Base-by-base conservation (phyloP, 1,140 invertebrate genomes). In the Brachionus manjavacas region DNA sequence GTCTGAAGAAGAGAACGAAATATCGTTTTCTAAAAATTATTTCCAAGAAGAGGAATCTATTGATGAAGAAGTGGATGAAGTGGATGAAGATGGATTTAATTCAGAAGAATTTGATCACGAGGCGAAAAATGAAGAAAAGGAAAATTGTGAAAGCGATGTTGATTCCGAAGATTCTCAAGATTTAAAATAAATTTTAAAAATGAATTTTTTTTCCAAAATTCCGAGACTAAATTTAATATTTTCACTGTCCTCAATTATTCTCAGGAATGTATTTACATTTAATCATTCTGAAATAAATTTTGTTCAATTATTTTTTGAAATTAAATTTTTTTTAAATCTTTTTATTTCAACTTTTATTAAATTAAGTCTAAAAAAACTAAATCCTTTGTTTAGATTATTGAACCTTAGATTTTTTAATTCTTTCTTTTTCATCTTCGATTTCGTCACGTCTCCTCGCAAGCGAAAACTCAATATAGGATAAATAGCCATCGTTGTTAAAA, bases 391-490 rank as follows among this genome's bases (percentile, higher is more conserved):
- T n/a, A 46, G 43, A 14, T 11, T 46, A 35, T 35, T 35, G 7
- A 20, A 41, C 41, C 68, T 64, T 55, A n/a, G 12, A 41, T 49
- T 43, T 81, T 60, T 84, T 84, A 1, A 43, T 55, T 83, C 86
- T 85, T 55, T 76, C 31, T 76, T 49, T 76, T 12, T 86, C 85
- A 83, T 86, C 84, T 49, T 72, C 43, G 11, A 78, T 72, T 55
- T 85, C 86, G 16, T 88, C 87, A 23, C 88, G 85, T 81, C 87
- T 79, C 86, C 92, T 90, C 25, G 92, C 92, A 3, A 91, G 85
- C 0, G 92, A 91, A 87, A 93, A 95, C 89, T 96, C 94, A 3
- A 92, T 88, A 87, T 95, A 96, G 84, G 92, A 94, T 43, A 96
- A 89, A 87, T 92, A 95, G 0, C 95, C 95, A 88, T 96, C 94